Evolutionary conservation across 1,140 invertebrate species (phyloP).

Genomic region (Pseudomyrmex dendroicus): DNA sequence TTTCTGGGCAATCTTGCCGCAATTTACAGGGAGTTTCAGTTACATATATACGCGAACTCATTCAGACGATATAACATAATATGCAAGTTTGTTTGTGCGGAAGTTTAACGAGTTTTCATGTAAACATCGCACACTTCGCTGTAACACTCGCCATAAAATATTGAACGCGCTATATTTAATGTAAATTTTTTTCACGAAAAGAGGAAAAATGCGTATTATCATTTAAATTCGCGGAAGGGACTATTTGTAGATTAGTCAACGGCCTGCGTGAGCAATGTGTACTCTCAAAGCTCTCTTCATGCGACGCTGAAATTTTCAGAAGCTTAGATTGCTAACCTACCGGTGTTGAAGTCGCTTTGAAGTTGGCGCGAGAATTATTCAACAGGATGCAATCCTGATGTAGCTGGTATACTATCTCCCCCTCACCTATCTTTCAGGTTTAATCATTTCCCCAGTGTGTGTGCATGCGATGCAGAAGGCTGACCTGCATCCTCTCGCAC

Average conservation of each 20-base stretch:
- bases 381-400: conserved; percentile 48
- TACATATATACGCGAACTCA: conserved; percentile 5
- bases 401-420: not conserved
- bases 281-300: conserved; percentile 39
- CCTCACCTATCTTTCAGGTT: conserved; percentile 35
- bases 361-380: conserved; percentile 53
- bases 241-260: not conserved
- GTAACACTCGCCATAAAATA: not conserved
- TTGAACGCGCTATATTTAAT: not conserved
- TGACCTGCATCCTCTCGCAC: conserved; percentile 30
- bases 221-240: conserved; percentile 5
- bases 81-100: not conserved
- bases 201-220: too few species aligned
- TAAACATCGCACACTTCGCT: not conserved
- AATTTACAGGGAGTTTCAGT: conserved; percentile 27
- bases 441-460: conserved; percentile 38
- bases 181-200: not conserved
- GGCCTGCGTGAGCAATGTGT: not conserved
- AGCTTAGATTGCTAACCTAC: conserved; percentile 50
- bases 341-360: conserved; percentile 46
- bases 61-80: not conserved
- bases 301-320: conserved; percentile 41
- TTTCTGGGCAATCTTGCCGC: conserved; percentile 33
- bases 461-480: conserved; percentile 33
- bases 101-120: not conserved